Evolutionary conservation across 2,888 invertebrate species (phyloP), one percentile per base, ranked within the genome.

Genomic region (Ametastegia equiseti): DNA sequence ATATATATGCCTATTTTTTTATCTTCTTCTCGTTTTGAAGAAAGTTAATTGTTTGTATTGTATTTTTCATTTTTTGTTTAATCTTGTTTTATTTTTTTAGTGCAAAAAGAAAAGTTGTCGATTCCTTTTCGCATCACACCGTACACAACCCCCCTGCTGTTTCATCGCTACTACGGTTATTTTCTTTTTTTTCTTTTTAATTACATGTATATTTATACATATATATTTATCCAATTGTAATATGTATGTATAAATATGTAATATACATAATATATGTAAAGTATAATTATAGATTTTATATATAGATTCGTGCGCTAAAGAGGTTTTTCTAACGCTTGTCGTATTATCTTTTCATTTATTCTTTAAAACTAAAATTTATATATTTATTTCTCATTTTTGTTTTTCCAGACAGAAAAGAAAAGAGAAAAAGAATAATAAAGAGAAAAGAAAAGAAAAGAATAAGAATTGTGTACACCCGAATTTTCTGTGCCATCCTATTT

Each of bases 401-500:
- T 39, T 79, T 39, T 15, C 80, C 50, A 45, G 47, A 19, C 27
- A 77, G n/a, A 50, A 75, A 81, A 80, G 65, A 81, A 33, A 54
- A 73, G 75, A 80, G 73, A 81, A 39, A 81, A 81, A 82, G 83
- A 82, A 82, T 83, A 83, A 82, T 45, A 65, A 39, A 50, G 69
- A 45, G 80, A 73, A 15, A 75, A 81, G 80, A 67, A 39, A 81
- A 39, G 42, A 60, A 82, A 65, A 81, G 80, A 69, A 69, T 19
- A 84, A 84, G 86, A 87, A 87, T 87, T 88, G 86, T 86, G 86
- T 85, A 86, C 85, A 88, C 88, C 86, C 85, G 84, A 85, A 82
- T 83, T 83, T 81, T 81, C 82, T 87, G 89, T 90, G 90, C 88
- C 89, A 89, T 88, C 86, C 88, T 89, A 83, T 85, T 86, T 90